A percentile compares a stretch with the other conserved stretches of the same genome.
These are phyloP conservation scores for Rhizoglyphus robini DNA, from an alignment of 1,140 invertebrate species.

Conservation along the genomic window DNA sequence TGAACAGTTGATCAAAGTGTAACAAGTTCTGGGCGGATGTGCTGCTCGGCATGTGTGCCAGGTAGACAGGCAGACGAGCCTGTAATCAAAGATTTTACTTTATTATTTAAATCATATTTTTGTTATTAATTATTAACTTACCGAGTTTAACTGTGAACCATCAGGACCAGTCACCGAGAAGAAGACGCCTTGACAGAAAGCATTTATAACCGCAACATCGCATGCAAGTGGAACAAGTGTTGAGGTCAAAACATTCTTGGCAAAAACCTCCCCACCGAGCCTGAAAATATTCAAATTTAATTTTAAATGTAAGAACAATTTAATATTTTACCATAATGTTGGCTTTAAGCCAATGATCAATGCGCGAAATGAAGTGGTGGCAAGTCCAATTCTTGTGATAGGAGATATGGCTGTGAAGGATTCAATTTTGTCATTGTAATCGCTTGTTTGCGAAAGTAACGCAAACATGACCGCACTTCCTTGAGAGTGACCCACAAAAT, in stretches of 20 bases:
- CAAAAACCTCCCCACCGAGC: not conserved
- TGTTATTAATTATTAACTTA: not conserved
- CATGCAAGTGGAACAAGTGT: not conserved
- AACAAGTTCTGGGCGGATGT: conserved; percentile 59
- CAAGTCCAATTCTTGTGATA: conserved; percentile 36
- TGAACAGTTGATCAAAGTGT: conserved; percentile 38
- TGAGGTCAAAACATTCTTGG: not conserved
- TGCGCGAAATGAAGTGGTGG: not conserved
- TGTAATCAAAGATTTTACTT: not conserved
- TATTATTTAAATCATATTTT: no score
- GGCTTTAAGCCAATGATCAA: not conserved
- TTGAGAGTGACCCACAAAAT: conserved; percentile 21
- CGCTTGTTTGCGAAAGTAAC: conserved; percentile 45
- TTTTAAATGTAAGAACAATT: not conserved
- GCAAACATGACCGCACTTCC: conserved; percentile 49
- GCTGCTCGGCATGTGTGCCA: conserved; percentile 66
- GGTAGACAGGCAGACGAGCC: conserved; percentile 43
- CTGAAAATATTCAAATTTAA: not conserved
- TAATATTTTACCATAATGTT: not conserved
- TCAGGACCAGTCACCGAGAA: not conserved
- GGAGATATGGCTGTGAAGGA: conserved; percentile 52
- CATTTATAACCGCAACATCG: not conserved
- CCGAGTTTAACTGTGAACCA: not conserved
- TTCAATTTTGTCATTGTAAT: conserved; percentile 45
- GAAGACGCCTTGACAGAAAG: not conserved